These are phyloP conservation scores for Rhimphoctona megacephalus DNA, from an alignment of 2,888 invertebrate species.

Conservation along the genomic window DNA sequence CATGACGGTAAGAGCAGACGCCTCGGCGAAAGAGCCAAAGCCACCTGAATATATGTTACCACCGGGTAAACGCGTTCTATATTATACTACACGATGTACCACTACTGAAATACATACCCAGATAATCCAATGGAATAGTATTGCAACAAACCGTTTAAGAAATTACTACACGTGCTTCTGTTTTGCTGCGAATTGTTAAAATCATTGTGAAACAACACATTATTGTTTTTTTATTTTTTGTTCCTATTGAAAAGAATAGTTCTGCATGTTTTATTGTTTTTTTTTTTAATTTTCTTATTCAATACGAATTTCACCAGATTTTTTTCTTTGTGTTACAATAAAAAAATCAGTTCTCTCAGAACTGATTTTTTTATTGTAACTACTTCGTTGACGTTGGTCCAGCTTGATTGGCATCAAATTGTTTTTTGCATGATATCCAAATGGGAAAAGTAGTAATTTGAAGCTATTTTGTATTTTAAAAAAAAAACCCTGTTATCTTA, in stretches of 20 bases:
- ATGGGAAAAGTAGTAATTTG: too few relatives aligned
- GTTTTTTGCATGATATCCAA: too few relatives aligned
- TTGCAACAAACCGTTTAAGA: not conserved
- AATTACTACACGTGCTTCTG: slow-evolving; percentile 10
- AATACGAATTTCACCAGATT: not conserved
- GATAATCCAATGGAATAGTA: not conserved
- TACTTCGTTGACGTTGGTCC: too few relatives aligned
- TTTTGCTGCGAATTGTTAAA: not conserved
- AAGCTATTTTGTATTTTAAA: too few relatives aligned
- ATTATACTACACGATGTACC: slow-evolving; percentile 7
- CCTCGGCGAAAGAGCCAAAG: slow-evolving; percentile 75
- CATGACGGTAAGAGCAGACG: slow-evolving; percentile 77
- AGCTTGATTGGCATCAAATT: too few relatives aligned
- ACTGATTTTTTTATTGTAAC: too few relatives aligned
- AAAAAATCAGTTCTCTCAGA: too few relatives aligned
- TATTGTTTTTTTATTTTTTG: not conserved
- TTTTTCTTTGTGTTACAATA: not conserved
- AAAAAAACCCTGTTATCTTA: too few relatives aligned
- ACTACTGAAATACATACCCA: slow-evolving; percentile 20
- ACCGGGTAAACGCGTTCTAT: slow-evolving; percentile 60
- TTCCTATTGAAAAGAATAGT: not conserved
- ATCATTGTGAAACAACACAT: not conserved
- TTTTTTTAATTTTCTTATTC: not conserved
- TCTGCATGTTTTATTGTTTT: not conserved
- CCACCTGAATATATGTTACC: slow-evolving; percentile 79